Evolutionary conservation across 2,797 vertebrate genomes (phyloP).

Genomic region (Tapirus indicus): DNA sequence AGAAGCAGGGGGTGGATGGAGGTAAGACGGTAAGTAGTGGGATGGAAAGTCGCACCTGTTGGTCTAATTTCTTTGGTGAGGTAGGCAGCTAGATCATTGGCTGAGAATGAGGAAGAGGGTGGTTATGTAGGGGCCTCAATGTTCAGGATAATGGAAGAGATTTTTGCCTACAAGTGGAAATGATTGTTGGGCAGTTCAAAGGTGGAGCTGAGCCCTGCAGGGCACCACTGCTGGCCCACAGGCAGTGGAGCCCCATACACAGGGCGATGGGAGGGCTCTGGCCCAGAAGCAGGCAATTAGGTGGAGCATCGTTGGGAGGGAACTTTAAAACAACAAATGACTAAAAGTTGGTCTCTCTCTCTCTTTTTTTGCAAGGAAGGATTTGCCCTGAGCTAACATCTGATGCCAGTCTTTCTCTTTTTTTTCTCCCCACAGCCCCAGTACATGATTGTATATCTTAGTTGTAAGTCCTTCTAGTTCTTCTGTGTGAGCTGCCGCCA

Average conservation of each 20-base stretch:
- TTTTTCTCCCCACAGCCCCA: no score
- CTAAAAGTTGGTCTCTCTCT: not conserved
- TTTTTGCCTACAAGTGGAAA: not conserved
- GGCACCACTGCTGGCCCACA: no score
- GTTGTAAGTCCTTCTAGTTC: no score
- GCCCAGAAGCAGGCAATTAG: not conserved
- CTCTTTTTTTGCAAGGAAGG: not conserved
- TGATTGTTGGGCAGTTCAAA: not conserved
- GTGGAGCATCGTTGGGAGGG: not conserved
- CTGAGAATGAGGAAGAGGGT: not conserved
- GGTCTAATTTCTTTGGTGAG: not conserved
- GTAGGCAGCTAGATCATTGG: not conserved
- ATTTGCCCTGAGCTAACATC: no score
- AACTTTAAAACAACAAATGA: not conserved
- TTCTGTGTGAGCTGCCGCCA: no score
- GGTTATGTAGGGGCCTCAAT: not conserved
- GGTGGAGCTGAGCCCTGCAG: not conserved
- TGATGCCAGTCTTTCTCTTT: no score
- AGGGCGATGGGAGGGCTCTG: not conserved
- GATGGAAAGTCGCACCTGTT: not conserved
- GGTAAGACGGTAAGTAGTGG: not conserved
- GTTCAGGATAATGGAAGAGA: not conserved
- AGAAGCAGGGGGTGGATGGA: not conserved
- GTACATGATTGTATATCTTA: no score
- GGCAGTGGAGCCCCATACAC: not conserved